phyloP scores from a whole-genome alignment of 2,113 vertebrate species.

The Crotalus tigris region DNA sequence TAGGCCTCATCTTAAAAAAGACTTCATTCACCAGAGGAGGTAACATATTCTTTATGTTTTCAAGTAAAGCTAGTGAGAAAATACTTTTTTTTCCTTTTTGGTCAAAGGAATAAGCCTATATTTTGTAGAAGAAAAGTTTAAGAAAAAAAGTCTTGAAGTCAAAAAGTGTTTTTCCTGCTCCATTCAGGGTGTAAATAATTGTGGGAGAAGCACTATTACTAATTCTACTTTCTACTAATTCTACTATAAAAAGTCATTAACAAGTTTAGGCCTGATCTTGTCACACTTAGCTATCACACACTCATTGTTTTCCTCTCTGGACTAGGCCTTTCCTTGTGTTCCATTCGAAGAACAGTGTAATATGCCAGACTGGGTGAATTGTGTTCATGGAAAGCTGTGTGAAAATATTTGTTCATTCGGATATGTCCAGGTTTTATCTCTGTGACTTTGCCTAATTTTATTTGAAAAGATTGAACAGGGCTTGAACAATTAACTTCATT shows the following conservation, averaged over 20 bases:
- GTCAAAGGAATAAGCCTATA: constrained; percentile 35
- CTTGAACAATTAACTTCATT: not conserved
- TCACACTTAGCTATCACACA: not conserved
- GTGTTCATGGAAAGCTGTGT: not conserved
- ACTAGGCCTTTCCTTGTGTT: constrained; percentile 22
- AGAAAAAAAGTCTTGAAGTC: constrained; percentile 47
- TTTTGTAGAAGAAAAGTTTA: constrained; percentile 9
- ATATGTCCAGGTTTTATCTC: not conserved
- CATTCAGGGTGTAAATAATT: constrained; percentile 42
- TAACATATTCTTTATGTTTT: constrained; percentile 48
- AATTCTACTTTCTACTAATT: constrained; percentile 31
- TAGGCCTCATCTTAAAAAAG: constrained; percentile 43
- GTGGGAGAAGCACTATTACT: constrained; percentile 49
- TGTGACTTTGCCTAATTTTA: constrained; percentile 17
- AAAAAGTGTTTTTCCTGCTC: constrained; percentile 51
- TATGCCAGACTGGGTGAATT: constrained; percentile 25
- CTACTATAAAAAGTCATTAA: constrained; percentile 46
- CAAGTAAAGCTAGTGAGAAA: constrained; percentile 45
- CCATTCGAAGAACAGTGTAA: not conserved
- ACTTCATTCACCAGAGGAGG: constrained; percentile 45
- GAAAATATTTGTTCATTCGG: constrained; percentile 35
- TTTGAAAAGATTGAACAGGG: not conserved
- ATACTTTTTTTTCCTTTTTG: not conserved
- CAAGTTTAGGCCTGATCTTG: constrained; percentile 37
- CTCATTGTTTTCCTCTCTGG: not conserved